These are phyloP conservation scores for Flexamia atlantica DNA, from an alignment of 2,888 invertebrate species.

Conservation along the genomic window DNA sequence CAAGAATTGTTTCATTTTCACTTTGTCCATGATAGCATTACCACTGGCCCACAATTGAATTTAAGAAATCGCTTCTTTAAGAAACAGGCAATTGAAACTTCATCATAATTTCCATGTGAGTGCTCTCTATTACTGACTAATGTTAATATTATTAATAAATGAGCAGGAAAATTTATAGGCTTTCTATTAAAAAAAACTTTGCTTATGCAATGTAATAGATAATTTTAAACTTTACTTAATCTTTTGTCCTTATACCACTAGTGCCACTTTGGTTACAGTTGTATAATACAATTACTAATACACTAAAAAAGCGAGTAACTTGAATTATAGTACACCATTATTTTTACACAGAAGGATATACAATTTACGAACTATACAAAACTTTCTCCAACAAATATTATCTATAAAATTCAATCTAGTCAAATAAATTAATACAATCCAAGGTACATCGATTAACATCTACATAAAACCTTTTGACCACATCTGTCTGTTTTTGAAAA, in stretches of 20 bases:
- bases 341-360: conserved; percentile 55
- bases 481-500: conserved; percentile 35
- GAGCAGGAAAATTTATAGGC: not conserved
- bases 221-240: conserved; percentile 10
- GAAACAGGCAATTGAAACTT: no score
- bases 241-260: not conserved
- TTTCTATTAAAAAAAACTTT: not conserved
- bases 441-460: conserved; percentile 35
- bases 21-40: not conserved
- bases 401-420: conserved; percentile 17
- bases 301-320: conserved; percentile 49
- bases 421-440: conserved; percentile 26
- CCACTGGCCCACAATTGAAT: not conserved
- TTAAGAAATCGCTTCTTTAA: not conserved
- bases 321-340: conserved; percentile 33
- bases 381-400: conserved; percentile 27
- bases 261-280: conserved; percentile 34
- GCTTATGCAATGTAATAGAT: not conserved
- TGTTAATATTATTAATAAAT: not conserved
- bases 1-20: not conserved
- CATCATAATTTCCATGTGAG: no score
- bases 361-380: conserved; percentile 45
- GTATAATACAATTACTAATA: conserved; percentile 29
- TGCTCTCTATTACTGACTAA: no score
- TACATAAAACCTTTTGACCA: conserved; percentile 25